Conservation (phyloP, 2,113 vertebrate species). For the Embiotoca jacksoni region DNA sequence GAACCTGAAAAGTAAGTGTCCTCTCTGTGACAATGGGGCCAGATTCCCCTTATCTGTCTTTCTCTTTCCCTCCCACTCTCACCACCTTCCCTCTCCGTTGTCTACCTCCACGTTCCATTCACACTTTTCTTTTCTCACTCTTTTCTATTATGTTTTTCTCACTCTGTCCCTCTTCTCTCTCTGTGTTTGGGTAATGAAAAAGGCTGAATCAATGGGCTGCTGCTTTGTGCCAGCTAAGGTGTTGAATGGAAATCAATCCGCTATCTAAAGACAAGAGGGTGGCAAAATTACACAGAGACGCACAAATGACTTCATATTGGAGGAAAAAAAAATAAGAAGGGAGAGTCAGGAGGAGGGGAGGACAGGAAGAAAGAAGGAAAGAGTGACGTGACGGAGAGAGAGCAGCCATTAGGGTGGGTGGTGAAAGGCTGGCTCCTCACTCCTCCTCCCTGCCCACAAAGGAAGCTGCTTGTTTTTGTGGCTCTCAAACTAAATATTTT, state of each 20-base stretch:
- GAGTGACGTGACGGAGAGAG: slow-evolving; percentile 29
- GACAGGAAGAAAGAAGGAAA: slow-evolving; percentile 2
- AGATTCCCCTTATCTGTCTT: slow-evolving; percentile 18
- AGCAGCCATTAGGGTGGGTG: slow-evolving; percentile 7
- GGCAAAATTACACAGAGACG: slow-evolving; percentile 54
- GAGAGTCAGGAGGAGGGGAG: background rate
- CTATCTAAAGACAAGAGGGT: slow-evolving; percentile 64
- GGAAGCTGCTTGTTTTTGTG: slow-evolving; percentile 36
- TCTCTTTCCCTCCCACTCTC: background rate
- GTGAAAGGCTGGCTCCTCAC: background rate
- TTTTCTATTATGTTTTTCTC: slow-evolving; percentile 13
- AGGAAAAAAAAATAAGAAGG: background rate
- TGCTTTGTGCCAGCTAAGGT: slow-evolving; percentile 59
- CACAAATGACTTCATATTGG: slow-evolving; percentile 22
- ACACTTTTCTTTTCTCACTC: slow-evolving; percentile 4
- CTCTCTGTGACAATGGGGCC: slow-evolving; percentile 28
- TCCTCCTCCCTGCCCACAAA: slow-evolving; percentile 6
- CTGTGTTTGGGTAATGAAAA: slow-evolving; percentile 65
- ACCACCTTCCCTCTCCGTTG: background rate
- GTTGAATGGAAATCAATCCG: slow-evolving; percentile 73
- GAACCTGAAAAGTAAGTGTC: slow-evolving; percentile 42
- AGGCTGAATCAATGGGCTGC: slow-evolving; percentile 65
- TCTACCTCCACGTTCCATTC: background rate
- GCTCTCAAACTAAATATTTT: background rate
- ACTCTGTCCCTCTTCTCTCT: background rate